Evolutionary conservation across 2,797 vertebrate species (phyloP).

Genomic region (Melanotaenia boesemani): DNA sequence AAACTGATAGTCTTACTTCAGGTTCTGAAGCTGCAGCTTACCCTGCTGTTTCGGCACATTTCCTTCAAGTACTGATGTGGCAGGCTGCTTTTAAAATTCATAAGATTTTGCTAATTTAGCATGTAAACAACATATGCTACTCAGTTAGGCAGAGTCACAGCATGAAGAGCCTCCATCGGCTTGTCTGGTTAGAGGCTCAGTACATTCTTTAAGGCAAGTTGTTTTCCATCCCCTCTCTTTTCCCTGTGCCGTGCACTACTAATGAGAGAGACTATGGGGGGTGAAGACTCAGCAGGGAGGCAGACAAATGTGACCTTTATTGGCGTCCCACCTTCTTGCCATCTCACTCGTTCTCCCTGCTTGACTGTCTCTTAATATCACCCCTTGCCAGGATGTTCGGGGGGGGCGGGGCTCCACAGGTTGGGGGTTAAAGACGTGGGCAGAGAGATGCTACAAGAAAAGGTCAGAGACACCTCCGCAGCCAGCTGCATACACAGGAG

Average conservation of each 20-base stretch:
- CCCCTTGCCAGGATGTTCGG: too few relatives aligned
- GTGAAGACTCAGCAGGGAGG: constrained; percentile 32
- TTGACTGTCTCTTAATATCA: constrained; percentile 4
- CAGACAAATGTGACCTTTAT: constrained; percentile 69
- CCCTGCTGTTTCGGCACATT: constrained; percentile 36
- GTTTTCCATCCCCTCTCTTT: constrained; percentile 52
- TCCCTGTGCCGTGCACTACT: constrained; percentile 36
- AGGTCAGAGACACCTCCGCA: constrained; percentile 52
- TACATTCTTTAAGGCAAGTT: constrained; percentile 50
- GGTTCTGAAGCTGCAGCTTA: neutral
- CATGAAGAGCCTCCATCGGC: constrained; percentile 32
- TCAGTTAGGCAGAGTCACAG: constrained; percentile 26
- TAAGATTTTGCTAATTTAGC: constrained; percentile 49
- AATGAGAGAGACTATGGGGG: constrained; percentile 58
- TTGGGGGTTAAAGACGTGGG: constrained; percentile 57
- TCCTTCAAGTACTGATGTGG: neutral
- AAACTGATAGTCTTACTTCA: neutral
- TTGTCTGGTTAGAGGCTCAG: constrained; percentile 26
- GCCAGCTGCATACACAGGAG: constrained; percentile 1
- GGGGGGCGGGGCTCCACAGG: constrained; percentile 42
- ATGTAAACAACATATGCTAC: constrained; percentile 62
- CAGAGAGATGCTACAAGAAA: constrained; percentile 31
- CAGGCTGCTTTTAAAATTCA: constrained; percentile 37
- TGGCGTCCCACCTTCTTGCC: constrained; percentile 36
- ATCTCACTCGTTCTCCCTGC: constrained; percentile 12